Evolutionary conservation across 1,140 invertebrate genomes (phyloP).

Genomic region (Papilio xuthus): DNA sequence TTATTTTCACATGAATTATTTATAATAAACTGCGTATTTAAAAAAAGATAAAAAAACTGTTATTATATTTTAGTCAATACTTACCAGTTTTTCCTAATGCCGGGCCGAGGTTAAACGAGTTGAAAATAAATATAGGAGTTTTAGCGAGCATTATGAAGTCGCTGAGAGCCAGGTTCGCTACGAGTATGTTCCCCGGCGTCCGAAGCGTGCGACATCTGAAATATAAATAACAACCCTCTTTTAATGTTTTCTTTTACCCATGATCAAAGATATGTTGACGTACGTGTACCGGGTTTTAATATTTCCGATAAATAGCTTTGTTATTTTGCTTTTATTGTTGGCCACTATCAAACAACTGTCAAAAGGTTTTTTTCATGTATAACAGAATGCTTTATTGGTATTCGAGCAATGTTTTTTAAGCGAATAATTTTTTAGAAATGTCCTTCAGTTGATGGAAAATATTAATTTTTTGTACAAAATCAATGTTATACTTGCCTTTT

Average conservation of each 20-base stretch:
- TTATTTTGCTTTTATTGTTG: not conserved
- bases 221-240: conserved; percentile 39
- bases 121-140: conserved; percentile 87
- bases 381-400: too few species aligned
- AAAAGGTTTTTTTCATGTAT: not conserved
- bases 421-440: too few species aligned
- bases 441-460: not conserved
- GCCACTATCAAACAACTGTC: not conserved
- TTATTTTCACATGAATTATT: too few species aligned
- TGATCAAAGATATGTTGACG: not conserved
- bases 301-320: not conserved
- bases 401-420: too few species aligned
- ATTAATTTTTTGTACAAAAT: not conserved
- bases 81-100: conserved; percentile 86
- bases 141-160: conserved; percentile 88
- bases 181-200: conserved; percentile 89
- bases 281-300: conserved; percentile 5
- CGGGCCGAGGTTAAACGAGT: conserved; percentile 86
- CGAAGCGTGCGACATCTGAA: conserved; percentile 86
- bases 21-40: too few species aligned
- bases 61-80: conserved; percentile 32
- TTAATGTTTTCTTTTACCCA: conserved; percentile 21
- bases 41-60: too few species aligned
- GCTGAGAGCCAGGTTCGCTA: conserved; percentile 89
- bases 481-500: not conserved